Percentiles rank a stretch among this genome's conserved stretches.
Conservation (phyloP, 2,888 invertebrate species). For the Aleiodes alternator region DNA sequence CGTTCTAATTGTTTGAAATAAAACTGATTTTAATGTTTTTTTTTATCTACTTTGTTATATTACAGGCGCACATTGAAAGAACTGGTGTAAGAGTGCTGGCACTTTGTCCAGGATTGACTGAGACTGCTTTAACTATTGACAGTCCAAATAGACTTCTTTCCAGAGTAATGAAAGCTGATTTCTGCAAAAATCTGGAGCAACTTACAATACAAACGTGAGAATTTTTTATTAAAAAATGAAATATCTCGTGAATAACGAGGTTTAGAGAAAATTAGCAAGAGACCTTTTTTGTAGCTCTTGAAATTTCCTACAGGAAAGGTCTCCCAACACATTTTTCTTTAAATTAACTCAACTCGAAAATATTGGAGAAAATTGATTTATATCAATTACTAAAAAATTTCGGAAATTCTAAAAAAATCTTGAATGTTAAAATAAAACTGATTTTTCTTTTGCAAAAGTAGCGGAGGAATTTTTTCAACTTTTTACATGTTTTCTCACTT, state of each 20-base stretch:
- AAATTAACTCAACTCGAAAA: too few relatives aligned
- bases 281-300: too few relatives aligned
- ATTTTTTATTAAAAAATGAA: not conserved
- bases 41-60: slow-evolving; percentile 9
- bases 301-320: too few relatives aligned
- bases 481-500: not conserved
- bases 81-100: slow-evolving; percentile 72
- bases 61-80: slow-evolving; percentile 68
- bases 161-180: slow-evolving; percentile 71
- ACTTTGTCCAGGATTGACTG: slow-evolving; percentile 73
- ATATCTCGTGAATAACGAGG: not conserved
- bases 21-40: too few relatives aligned
- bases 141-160: slow-evolving; percentile 69
- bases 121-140: slow-evolving; percentile 69
- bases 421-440: not conserved
- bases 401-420: too few relatives aligned
- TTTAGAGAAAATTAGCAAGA: not conserved
- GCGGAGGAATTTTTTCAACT: too few relatives aligned
- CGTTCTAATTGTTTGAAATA: too few relatives aligned
- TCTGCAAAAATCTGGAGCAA: slow-evolving; percentile 69
- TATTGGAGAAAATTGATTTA: too few relatives aligned
- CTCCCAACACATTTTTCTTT: too few relatives aligned
- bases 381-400: too few relatives aligned
- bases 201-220: slow-evolving; percentile 70
- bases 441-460: too few relatives aligned